Evolutionary conservation across 92 coral and sea anemone species (phyloP).

Genomic region (Phenganax subtilis): DNA sequence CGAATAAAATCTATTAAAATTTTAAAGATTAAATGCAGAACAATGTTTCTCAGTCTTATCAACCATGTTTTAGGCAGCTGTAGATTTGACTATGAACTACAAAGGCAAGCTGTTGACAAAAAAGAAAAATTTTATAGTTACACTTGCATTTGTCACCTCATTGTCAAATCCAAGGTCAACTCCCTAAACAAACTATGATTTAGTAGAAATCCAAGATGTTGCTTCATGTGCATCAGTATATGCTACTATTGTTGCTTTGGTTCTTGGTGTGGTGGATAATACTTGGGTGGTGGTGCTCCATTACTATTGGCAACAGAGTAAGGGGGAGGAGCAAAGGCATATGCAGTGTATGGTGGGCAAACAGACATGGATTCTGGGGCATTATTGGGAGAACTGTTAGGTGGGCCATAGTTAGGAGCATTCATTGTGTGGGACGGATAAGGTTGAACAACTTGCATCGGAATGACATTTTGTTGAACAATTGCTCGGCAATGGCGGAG

Average conservation of each 20-base stretch:
- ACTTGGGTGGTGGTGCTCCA: slow-evolving; percentile 14
- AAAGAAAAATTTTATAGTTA: no score
- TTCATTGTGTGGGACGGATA: slow-evolving; percentile 37
- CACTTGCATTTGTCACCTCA: no score
- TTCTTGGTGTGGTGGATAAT: not conserved
- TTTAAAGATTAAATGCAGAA: no score
- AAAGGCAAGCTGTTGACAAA: no score
- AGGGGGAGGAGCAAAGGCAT: slow-evolving; percentile 45
- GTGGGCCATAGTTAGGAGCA: not conserved
- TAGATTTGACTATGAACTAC: no score
- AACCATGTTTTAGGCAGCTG: no score
- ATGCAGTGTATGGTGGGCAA: slow-evolving; percentile 32
- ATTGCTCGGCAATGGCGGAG: slow-evolving; percentile 61
- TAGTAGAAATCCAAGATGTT: not conserved
- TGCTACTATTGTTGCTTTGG: not conserved
- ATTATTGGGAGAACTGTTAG: no score
- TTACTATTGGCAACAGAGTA: slow-evolving; percentile 40
- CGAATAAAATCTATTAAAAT: no score
- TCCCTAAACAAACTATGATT: no score
- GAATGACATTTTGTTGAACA: slow-evolving; percentile 28
- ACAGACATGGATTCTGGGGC: not conserved
- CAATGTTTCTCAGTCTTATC: no score
- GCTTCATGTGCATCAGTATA: not conserved
- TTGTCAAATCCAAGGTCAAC: no score
- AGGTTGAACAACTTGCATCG: slow-evolving; percentile 42